phyloP scores from a whole-genome alignment of 2,797 vertebrate genomes.

The Gephyroberyx darwinii region DNA sequence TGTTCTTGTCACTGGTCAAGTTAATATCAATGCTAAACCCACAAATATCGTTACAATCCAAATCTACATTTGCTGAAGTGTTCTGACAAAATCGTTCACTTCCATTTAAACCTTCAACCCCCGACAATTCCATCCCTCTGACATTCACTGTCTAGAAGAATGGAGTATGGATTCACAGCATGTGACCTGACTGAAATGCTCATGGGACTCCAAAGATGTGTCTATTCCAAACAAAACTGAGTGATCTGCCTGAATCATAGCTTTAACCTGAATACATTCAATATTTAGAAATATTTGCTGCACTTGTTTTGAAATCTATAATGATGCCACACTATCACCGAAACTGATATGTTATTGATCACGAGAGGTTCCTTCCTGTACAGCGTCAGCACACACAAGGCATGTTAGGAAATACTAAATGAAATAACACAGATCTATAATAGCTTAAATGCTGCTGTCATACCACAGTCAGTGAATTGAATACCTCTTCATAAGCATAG shows the following conservation, averaged over 20 bases:
- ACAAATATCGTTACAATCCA: conserved; percentile 40
- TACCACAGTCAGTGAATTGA: too few relatives aligned
- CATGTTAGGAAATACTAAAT: too few relatives aligned
- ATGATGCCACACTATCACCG: too few relatives aligned
- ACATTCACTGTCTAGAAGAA: not conserved
- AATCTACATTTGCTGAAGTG: conserved; percentile 41
- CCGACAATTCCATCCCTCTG: not conserved
- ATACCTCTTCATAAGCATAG: too few relatives aligned
- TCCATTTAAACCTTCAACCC: conserved; percentile 15
- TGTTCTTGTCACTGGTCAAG: conserved; percentile 23
- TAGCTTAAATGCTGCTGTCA: too few relatives aligned
- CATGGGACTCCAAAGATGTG: conserved; percentile 4
- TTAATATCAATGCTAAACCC: conserved; percentile 49
- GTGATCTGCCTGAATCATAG: too few relatives aligned
- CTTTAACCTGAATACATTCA: not conserved
- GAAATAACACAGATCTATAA: too few relatives aligned
- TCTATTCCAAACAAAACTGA: too few relatives aligned
- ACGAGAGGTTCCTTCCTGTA: too few relatives aligned
- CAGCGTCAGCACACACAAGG: too few relatives aligned
- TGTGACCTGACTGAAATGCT: not conserved
- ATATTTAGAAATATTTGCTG: not conserved
- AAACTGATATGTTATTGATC: too few relatives aligned
- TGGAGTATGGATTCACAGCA: conserved; percentile 6
- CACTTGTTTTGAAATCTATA: not conserved
- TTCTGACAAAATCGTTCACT: conserved; percentile 41